Percentiles rank a stretch among this genome's conserved stretches.
Evolutionary conservation across 2,113 vertebrate genomes (phyloP).

Genomic region (Paracanthobrama guichenoti): DNA sequence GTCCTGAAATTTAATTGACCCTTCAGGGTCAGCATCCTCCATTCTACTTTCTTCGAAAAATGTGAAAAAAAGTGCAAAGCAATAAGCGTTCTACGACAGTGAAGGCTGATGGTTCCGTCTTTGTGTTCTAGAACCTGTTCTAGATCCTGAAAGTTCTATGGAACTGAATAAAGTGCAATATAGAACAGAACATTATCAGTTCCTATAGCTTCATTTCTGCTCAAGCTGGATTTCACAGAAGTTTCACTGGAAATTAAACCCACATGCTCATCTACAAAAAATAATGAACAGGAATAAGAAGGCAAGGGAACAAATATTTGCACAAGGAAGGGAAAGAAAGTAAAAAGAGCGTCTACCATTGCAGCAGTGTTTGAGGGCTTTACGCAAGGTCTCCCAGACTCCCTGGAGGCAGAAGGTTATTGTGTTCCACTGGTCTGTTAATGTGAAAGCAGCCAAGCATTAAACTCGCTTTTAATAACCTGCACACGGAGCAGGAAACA

Average conservation of each 20-base stretch:
- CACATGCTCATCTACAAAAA: background rate
- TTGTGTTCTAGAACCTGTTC: conserved; percentile 35
- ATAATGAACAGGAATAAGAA: background rate
- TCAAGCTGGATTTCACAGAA: background rate
- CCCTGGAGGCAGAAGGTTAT: conserved; percentile 17
- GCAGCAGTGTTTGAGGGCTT: background rate
- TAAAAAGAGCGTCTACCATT: background rate
- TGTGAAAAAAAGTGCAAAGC: conserved; percentile 54
- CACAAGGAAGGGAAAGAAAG: background rate
- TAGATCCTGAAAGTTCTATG: conserved; percentile 28
- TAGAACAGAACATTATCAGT: conserved; percentile 14
- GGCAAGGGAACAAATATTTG: background rate
- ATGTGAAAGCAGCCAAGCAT: conserved; percentile 37
- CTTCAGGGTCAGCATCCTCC: background rate
- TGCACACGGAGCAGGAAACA: background rate
- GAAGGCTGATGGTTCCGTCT: conserved; percentile 18
- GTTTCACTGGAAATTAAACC: background rate
- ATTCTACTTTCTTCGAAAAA: conserved; percentile 18
- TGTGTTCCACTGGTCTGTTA: conserved; percentile 32
- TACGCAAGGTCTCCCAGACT: conserved; percentile 29
- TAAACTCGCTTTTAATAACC: conserved; percentile 33
- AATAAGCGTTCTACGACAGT: conserved; percentile 43
- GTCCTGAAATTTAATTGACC: background rate
- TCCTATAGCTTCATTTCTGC: background rate
- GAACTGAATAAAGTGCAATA: conserved; percentile 66